A percentile compares a stretch with the other conserved stretches of the same genome.
phyloP scores from a whole-genome alignment of 2,797 vertebrate genomes.

The Myotis pilosus region DNA sequence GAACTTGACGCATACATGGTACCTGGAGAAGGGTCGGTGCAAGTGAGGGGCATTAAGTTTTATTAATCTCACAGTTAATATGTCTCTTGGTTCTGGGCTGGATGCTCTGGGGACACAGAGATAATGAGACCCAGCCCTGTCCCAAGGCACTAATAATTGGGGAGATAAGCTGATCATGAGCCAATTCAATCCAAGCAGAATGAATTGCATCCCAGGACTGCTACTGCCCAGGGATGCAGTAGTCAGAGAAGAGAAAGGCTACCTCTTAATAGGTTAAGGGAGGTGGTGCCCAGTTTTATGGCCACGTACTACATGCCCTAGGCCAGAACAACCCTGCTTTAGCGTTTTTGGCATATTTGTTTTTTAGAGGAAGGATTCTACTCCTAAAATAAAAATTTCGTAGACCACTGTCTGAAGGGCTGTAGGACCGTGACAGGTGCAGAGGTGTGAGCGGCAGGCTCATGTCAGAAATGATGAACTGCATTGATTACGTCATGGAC shows the following conservation, averaged over 20 bases:
- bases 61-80: neutral
- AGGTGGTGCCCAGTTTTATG: neutral
- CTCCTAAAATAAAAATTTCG: neutral
- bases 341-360: neutral
- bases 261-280: neutral
- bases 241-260: neutral
- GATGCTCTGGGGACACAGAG: neutral
- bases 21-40: neutral
- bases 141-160: no score
- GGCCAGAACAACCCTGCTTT: neutral
- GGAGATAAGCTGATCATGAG: neutral
- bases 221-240: neutral
- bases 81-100: neutral
- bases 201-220: neutral
- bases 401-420: neutral
- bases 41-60: no score
- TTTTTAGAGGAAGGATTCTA: neutral
- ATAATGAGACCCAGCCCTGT: neutral
- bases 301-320: neutral
- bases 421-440: neutral
- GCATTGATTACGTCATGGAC: neutral
- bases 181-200: neutral
- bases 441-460: neutral
- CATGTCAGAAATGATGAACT: neutral
- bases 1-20: neutral